These are phyloP conservation scores for Pipistrellus pygmaeus DNA, from an alignment of 2,797 vertebrate genomes.

Conservation along the genomic window DNA sequence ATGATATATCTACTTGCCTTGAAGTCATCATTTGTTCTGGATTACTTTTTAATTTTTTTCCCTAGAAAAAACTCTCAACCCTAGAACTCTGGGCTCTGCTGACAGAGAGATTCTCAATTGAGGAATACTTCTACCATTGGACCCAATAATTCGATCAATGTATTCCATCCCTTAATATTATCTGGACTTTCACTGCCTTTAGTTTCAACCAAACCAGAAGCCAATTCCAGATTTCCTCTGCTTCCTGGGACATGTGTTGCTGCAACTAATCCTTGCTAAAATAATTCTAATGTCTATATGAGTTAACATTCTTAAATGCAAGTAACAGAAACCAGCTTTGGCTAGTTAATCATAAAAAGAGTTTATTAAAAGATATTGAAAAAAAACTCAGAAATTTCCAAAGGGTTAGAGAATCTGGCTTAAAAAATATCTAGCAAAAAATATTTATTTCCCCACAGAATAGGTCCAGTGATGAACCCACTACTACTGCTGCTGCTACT, in stretches of 20 bases:
- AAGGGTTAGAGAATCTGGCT: neutral
- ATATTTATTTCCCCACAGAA: neutral
- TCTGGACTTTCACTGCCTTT: neutral
- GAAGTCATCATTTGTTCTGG: neutral
- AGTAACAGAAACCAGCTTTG: constrained; percentile 11
- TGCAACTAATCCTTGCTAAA: neutral
- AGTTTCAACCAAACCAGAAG: neutral
- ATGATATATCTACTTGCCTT: neutral
- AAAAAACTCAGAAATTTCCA: neutral
- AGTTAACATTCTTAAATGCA: neutral
- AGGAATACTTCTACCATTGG: neutral
- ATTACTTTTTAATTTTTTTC: neutral
- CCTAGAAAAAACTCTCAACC: neutral
- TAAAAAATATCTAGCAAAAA: neutral
- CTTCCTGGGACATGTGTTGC: neutral
- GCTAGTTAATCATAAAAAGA: neutral
- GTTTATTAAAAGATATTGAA: neutral
- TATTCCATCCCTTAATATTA: neutral
- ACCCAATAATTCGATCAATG: neutral
- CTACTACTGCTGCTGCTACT: neutral
- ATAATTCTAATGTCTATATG: constrained; percentile 4
- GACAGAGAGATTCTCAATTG: neutral
- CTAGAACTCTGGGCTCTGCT: neutral
- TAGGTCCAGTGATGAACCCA: neutral
- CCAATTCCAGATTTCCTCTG: neutral